phyloP scores from a whole-genome alignment of 2,888 invertebrate genomes.

The Athalia circularis region DNA sequence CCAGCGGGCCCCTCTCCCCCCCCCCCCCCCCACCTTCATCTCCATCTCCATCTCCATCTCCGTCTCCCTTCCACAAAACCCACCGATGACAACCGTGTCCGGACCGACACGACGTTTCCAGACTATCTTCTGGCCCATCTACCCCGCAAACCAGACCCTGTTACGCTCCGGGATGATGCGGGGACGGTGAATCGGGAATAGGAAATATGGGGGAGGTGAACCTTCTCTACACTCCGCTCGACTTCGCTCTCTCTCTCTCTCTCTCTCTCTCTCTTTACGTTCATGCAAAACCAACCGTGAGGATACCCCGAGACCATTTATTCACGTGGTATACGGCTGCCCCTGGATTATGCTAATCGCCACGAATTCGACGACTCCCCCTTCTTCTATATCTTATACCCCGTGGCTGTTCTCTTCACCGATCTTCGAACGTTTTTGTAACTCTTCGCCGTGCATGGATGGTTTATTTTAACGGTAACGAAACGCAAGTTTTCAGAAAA shows the following conservation, averaged over 20 bases:
- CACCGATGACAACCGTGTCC: conserved; percentile 63
- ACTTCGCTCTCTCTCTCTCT: no score
- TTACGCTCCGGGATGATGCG: background rate
- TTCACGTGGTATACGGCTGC: conserved; percentile 31
- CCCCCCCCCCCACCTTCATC: background rate
- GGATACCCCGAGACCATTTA: conserved; percentile 44
- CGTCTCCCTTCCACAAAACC: conserved; percentile 38
- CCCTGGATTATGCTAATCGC: conserved; percentile 35
- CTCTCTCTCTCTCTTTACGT: no score
- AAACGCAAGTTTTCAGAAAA: no score
- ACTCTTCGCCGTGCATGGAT: no score
- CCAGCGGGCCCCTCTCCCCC: background rate
- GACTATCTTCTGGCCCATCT: conserved; percentile 67
- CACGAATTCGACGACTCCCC: conserved; percentile 19
- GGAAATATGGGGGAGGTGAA: background rate
- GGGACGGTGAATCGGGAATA: background rate
- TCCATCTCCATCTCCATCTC: conserved; percentile 1
- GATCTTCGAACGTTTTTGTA: no score
- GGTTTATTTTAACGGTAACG: no score
- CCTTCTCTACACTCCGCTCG: no score
- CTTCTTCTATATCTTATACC: background rate
- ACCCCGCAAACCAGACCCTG: conserved; percentile 43
- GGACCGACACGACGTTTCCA: conserved; percentile 61
- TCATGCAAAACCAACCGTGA: conserved; percentile 25
- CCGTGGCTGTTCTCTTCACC: no score